Evolutionary conservation across 53 echinoderm and acorn worm genomes (phyloP).

Genomic region (Paracentrotus lividus): DNA sequence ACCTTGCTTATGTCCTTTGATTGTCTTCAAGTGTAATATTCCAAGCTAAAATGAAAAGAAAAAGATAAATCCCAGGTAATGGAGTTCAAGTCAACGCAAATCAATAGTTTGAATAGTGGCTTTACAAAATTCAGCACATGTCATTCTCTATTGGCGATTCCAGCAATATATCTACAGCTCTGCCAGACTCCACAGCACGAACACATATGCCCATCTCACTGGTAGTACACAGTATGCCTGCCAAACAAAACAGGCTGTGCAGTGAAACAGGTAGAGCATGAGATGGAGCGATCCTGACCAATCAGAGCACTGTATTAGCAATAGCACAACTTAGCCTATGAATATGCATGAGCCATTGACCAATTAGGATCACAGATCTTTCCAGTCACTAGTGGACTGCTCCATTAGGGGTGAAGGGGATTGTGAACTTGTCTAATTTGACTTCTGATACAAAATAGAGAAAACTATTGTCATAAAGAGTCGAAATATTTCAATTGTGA

Average conservation of each 20-base stretch:
- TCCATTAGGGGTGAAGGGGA: conserved; percentile 37
- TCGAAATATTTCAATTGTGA: too few relatives aligned
- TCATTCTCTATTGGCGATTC: neutral
- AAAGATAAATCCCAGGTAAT: neutral
- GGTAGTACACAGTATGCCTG: neutral
- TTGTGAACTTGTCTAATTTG: too few relatives aligned
- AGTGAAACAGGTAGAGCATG: neutral
- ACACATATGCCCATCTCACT: neutral
- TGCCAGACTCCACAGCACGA: neutral
- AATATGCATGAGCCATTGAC: conserved; percentile 36
- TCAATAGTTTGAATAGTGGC: neutral
- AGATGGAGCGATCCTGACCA: neutral
- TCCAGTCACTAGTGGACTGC: conserved; percentile 40
- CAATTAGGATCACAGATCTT: neutral
- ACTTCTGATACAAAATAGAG: too few relatives aligned
- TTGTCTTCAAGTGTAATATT: neutral
- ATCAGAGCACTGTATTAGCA: conserved; percentile 7
- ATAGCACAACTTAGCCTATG: conserved; percentile 35
- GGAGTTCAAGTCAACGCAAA: neutral
- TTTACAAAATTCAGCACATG: neutral
- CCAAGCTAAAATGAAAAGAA: neutral
- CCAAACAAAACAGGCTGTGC: neutral
- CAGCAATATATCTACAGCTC: neutral
- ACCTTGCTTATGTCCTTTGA: neutral
- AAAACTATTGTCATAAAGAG: too few relatives aligned